phyloP scores from a whole-genome alignment of 1,140 invertebrate genomes.

The Diuraphis noxia region DNA sequence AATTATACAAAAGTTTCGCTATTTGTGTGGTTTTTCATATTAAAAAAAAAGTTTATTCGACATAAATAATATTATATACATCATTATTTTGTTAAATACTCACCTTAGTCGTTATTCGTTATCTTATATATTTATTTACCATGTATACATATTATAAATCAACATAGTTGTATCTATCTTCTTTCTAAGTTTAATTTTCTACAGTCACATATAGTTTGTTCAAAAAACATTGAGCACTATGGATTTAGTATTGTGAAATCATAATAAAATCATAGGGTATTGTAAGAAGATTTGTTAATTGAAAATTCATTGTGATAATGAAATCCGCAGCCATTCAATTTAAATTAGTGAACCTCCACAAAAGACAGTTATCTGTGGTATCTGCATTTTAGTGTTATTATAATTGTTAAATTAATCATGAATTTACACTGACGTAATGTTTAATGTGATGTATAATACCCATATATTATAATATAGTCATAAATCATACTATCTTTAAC shows the following conservation, averaged over 20 bases:
- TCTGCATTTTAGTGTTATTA: neutral
- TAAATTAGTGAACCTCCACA: neutral
- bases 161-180: neutral
- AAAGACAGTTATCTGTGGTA: neutral
- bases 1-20: neutral
- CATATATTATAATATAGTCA: neutral
- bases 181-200: no score
- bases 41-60: neutral
- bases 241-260: neutral
- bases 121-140: neutral
- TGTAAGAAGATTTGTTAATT: neutral
- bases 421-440: neutral
- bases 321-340: neutral
- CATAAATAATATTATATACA: neutral
- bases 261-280: neutral
- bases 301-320: neutral
- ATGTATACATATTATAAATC: neutral
- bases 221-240: neutral
- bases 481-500: neutral
- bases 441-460: neutral
- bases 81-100: neutral
- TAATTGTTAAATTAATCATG: neutral
- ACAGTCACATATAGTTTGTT: neutral
- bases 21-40: neutral
- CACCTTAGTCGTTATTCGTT: neutral